Evolutionary conservation across 2,888 invertebrate genomes (phyloP).

Genomic region (Scotopteryx bipunctaria): DNA sequence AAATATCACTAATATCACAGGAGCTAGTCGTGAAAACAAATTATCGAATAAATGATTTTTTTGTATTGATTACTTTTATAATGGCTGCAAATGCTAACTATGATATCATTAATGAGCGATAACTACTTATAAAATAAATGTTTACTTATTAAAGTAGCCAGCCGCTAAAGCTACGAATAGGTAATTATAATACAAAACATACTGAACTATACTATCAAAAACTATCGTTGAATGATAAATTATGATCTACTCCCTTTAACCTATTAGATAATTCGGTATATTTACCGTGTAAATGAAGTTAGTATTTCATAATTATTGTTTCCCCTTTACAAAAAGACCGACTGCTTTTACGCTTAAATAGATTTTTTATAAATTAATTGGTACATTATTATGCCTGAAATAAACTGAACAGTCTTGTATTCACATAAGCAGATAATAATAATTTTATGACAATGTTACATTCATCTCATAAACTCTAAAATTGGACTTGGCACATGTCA

Average conservation of each 20-base stretch:
- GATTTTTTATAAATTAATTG: too few relatives aligned
- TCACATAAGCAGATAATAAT: conserved; percentile 2
- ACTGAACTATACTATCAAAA: too few relatives aligned
- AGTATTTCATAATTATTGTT: too few relatives aligned
- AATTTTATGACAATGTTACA: background rate
- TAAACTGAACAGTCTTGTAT: conserved; percentile 10
- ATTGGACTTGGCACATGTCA: background rate
- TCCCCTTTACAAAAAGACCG: background rate
- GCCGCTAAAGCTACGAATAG: too few relatives aligned
- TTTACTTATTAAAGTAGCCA: background rate
- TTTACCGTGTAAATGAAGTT: too few relatives aligned
- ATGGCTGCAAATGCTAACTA: background rate
- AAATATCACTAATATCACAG: conserved; percentile 74
- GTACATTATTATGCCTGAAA: background rate
- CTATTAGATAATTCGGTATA: too few relatives aligned
- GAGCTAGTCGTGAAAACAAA: conserved; percentile 49
- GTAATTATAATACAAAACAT: too few relatives aligned
- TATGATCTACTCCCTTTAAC: too few relatives aligned
- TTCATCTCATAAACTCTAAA: background rate
- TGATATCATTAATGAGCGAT: background rate
- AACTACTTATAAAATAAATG: background rate
- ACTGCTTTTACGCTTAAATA: background rate
- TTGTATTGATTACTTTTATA: background rate
- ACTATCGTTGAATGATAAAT: too few relatives aligned
- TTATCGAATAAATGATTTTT: conserved; percentile 3